These are phyloP conservation scores for Zaprionus lineosus DNA, from an alignment of 2,888 invertebrate species.

Conservation along the genomic window DNA sequence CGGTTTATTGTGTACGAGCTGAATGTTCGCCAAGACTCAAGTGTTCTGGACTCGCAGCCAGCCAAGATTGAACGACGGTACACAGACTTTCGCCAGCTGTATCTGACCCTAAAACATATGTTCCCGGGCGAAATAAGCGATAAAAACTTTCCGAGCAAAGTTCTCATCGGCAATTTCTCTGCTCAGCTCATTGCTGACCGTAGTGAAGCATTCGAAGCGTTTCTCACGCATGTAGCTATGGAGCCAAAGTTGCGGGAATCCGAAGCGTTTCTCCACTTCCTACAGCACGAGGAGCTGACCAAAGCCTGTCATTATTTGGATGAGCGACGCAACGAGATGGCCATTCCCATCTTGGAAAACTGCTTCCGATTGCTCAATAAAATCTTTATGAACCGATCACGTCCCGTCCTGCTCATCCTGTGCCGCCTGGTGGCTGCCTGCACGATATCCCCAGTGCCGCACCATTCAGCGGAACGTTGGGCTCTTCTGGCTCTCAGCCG, in stretches of 20 bases:
- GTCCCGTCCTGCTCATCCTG: conserved; percentile 86
- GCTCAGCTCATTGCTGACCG: conserved; percentile 86
- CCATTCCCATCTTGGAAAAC: conserved; percentile 87
- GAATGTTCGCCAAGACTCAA: conserved; percentile 85
- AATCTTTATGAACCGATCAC: conserved; percentile 86
- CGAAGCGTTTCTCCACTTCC: conserved; percentile 85
- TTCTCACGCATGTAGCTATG: conserved; percentile 85
- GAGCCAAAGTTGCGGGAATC: conserved; percentile 85
- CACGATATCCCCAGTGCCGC: conserved; percentile 84
- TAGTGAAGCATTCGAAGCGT: conserved; percentile 86
- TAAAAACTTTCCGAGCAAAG: conserved; percentile 88
- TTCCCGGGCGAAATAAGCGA: conserved; percentile 84
- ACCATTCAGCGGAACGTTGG: conserved; percentile 87
- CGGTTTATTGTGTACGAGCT: conserved; percentile 89
- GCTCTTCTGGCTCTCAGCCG: conserved; percentile 88
- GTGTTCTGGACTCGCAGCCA: conserved; percentile 84
- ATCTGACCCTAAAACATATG: conserved; percentile 85
- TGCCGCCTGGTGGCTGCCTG: conserved; percentile 87
- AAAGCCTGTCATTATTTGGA: conserved; percentile 86
- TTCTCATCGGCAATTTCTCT: conserved; percentile 88
- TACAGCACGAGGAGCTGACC: conserved; percentile 86
- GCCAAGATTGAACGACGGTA: conserved; percentile 88
- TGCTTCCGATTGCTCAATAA: conserved; percentile 87
- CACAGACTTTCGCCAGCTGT: conserved; percentile 88
- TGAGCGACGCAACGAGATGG: conserved; percentile 85